phyloP scores from a whole-genome alignment of 2,797 vertebrate genomes.

The Sebastolobus altivelis region DNA sequence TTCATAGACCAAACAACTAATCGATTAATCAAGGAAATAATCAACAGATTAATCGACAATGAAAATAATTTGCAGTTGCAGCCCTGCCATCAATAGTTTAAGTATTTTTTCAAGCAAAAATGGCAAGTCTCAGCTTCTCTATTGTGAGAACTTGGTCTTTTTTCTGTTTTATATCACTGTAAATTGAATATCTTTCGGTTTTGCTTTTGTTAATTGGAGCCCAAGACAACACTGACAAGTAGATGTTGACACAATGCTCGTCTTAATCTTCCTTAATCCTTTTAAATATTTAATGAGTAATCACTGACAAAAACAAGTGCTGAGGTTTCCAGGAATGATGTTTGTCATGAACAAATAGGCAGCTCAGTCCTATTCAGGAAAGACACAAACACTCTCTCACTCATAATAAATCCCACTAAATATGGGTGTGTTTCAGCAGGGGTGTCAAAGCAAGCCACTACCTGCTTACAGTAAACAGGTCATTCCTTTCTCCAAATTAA shows the following conservation, averaged over 20 bases:
- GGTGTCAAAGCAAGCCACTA: slow-evolving; percentile 38
- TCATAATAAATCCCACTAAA: background rate
- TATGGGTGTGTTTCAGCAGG: slow-evolving; percentile 41
- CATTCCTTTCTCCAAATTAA: background rate
- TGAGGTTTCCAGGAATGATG: slow-evolving; percentile 8
- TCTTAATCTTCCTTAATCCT: background rate
- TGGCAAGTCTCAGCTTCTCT: background rate
- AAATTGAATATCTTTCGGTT: background rate
- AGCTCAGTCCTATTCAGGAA: slow-evolving; percentile 16
- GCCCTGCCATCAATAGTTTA: no score
- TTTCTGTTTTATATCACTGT: background rate
- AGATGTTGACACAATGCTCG: background rate
- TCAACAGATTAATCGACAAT: no score
- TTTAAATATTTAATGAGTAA: background rate
- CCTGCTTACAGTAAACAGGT: slow-evolving; percentile 39
- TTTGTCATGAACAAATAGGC: background rate
- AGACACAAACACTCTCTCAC: background rate
- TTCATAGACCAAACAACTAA: no score
- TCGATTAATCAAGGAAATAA: no score
- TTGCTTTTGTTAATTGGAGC: background rate
- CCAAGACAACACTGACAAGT: background rate
- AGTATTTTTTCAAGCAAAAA: background rate
- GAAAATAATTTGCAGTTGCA: no score
- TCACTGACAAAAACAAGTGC: background rate
- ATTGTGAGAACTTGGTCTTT: background rate